Evolutionary conservation across 2,888 invertebrate species (phyloP).

Genomic region (Melinopterus prodromus): DNA sequence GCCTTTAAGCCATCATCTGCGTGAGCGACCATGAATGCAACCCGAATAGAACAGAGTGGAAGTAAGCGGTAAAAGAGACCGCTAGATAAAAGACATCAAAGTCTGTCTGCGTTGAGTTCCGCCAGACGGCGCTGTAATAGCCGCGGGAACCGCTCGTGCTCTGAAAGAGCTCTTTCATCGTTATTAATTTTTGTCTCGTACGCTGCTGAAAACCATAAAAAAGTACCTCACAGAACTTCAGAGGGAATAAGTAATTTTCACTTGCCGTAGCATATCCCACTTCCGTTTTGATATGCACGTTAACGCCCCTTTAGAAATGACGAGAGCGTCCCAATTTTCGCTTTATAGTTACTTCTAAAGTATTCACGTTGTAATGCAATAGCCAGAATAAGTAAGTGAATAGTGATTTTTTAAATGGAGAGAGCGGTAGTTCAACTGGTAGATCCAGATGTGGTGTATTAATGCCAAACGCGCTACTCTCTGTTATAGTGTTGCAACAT

Average conservation of each 20-base stretch:
- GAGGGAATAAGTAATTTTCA: background rate
- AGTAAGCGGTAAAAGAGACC: background rate
- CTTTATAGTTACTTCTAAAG: too few species aligned
- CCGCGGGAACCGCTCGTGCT: background rate
- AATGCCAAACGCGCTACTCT: too few species aligned
- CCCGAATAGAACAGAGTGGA: background rate
- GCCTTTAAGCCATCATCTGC: background rate
- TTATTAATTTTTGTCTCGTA: background rate
- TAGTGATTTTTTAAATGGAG: too few species aligned
- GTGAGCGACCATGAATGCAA: background rate
- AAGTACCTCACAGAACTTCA: background rate
- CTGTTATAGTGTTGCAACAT: too few species aligned
- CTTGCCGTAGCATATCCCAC: background rate
- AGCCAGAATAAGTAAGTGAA: too few species aligned
- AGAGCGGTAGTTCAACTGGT: too few species aligned
- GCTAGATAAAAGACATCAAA: background rate
- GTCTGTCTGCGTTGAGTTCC: background rate
- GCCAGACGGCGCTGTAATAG: background rate
- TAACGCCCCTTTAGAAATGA: too few species aligned
- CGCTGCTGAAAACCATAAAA: background rate
- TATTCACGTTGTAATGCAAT: too few species aligned
- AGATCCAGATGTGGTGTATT: too few species aligned
- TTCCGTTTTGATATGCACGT: background rate
- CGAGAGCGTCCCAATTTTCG: too few species aligned
- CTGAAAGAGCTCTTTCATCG: background rate